Base-by-base conservation (phyloP, 2,797 vertebrate genomes). In the Danio aesculapii region DNA sequence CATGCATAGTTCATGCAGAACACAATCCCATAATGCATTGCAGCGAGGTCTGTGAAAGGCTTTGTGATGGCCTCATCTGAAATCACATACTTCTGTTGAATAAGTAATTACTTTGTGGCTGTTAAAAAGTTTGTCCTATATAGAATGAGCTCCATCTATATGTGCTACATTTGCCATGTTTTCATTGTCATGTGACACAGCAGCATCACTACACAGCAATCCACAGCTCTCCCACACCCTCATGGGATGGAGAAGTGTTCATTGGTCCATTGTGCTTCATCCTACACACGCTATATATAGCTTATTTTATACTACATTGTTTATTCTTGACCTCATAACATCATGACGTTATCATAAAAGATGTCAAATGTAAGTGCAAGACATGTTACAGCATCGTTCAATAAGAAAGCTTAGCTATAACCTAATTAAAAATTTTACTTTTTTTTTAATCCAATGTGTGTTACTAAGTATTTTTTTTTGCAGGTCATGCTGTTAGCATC, bases 1-100 rank as follows among this genome's bases (percentile, higher is more conserved):
- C 57, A 59, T 75, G 58, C 6, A 77, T 66, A 21, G 49, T 77
- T 55, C 19, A 73, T 73, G 43, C 16, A 55, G 41, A 55, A 30
- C 0, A 12, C 39, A 46, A 12, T 44, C 61, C 61, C 50, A 55
- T 39, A 78, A 50, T 70, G 46, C 66, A 16, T 50, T 39, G 57
- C 46, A 52, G 8, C 7, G 4, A 55, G 39, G 41, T 46, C 39
- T 2, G 50, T 46, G n/a, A 58, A 72, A 43, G 30, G 68, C 13
- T 8, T 16, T 39, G 50, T 71, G 50, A 53, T 53, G 8, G 14
- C 50, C 50, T 53, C 50, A 53, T 53, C 50, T 53, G 50, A 53
- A 53, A 53, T 53, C 50, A 13, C 10, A 13, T 13, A 11, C 50
- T 53, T 53, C 50, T 53, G 11, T 53, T 53, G 50, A 53, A 53